These are phyloP conservation scores for Idaea aversata DNA, from an alignment of 2,888 invertebrate species.

Conservation along the genomic window DNA sequence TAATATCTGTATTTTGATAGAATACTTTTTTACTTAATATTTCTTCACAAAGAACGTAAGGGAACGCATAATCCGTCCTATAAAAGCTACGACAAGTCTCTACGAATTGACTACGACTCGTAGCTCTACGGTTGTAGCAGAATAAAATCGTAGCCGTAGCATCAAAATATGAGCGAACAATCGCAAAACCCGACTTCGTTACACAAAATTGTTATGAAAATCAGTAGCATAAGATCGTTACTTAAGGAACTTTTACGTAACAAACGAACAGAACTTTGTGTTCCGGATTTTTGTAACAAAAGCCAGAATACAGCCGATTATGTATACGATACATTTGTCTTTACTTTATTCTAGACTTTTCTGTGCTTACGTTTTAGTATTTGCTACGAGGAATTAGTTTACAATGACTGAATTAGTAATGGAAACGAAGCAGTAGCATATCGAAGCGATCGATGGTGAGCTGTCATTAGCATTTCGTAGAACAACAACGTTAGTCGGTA, in stretches of 20 bases:
- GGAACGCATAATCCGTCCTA: background rate
- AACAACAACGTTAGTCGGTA: constrained; percentile 27
- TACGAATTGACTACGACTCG: constrained; percentile 13
- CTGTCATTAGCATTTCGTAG: constrained; percentile 27
- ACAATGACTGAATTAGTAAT: background rate
- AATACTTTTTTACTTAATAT: too few relatives aligned
- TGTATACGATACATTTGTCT: too few relatives aligned
- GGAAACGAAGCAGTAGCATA: constrained; percentile 2
- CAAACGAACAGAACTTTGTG: constrained; percentile 2
- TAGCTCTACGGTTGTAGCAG: background rate
- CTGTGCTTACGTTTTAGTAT: background rate
- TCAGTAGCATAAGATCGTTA: background rate
- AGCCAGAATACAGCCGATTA: background rate
- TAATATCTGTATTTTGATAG: too few relatives aligned
- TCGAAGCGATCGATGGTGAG: constrained; percentile 18
- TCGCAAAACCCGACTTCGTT: background rate
- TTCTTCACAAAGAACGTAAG: background rate
- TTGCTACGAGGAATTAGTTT: background rate
- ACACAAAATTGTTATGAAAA: background rate
- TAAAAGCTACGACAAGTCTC: constrained; percentile 3
- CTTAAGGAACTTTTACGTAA: constrained; percentile 13
- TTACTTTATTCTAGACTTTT: background rate
- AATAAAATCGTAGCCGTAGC: background rate
- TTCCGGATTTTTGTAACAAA: background rate
- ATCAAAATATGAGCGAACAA: background rate